Evolutionary conservation across 2,113 vertebrate genomes (phyloP).

Genomic region (Trichechus manatus): DNA sequence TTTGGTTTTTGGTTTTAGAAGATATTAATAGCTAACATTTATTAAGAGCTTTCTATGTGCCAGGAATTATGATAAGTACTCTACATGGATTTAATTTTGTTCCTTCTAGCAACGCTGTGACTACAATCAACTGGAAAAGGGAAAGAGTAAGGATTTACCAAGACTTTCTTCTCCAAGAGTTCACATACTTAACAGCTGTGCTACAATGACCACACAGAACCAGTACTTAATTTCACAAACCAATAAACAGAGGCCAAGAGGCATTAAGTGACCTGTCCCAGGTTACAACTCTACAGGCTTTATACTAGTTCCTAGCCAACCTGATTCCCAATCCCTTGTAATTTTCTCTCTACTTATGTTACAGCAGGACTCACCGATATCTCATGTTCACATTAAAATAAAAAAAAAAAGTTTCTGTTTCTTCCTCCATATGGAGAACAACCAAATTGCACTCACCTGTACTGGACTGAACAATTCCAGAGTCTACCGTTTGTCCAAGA

Average conservation of each 20-base stretch:
- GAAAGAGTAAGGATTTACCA: not conserved
- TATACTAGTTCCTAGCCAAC: not conserved
- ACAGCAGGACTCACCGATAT: not conserved
- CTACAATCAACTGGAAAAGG: not conserved
- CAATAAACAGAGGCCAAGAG: not conserved
- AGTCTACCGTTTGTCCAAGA: constrained; percentile 97
- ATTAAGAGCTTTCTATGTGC: not conserved
- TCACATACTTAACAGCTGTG: not conserved
- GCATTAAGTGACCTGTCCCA: not conserved
- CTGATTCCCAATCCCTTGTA: not conserved
- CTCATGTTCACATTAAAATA: not conserved
- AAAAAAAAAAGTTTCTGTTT: not conserved
- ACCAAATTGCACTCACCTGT: constrained; percentile 90
- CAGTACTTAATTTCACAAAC: not conserved
- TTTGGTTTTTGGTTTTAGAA: not conserved
- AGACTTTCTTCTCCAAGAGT: not conserved
- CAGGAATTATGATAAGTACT: not conserved
- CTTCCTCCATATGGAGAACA: not conserved
- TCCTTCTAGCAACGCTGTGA: not conserved
- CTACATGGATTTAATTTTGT: constrained; percentile 8
- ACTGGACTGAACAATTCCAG: constrained; percentile 98
- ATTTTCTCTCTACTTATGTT: not conserved
- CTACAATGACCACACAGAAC: not conserved
- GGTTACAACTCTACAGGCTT: not conserved
- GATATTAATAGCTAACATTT: not conserved